Evolutionary conservation across 2,888 invertebrate genomes (phyloP).

Genomic region (Eudasyphora cyanicolor): DNA sequence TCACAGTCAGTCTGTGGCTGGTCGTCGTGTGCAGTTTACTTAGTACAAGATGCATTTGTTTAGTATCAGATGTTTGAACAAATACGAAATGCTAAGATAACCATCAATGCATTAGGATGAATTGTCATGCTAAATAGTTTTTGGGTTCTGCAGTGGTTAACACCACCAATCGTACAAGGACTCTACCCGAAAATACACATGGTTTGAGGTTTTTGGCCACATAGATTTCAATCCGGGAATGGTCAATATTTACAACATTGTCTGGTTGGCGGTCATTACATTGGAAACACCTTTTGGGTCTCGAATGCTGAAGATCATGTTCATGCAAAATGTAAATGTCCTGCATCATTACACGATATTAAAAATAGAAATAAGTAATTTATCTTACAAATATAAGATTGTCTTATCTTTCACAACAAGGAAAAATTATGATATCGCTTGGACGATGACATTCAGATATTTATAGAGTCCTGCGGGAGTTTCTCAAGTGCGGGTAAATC

Average conservation of each 20-base stretch:
- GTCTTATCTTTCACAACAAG: no score
- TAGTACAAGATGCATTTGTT: constrained; percentile 15
- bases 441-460: no score
- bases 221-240: not conserved
- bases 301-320: not conserved
- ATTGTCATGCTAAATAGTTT: constrained; percentile 22
- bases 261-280: not conserved
- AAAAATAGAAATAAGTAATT: no score
- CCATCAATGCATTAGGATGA: not conserved
- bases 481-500: no score
- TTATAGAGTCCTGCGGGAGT: no score
- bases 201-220: not conserved
- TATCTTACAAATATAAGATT: no score
- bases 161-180: not conserved
- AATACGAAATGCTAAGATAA: not conserved
- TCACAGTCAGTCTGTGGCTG: not conserved
- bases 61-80: constrained; percentile 11
- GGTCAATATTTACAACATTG: not conserved
- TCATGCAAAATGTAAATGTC: not conserved
- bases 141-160: not conserved
- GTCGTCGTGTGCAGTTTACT: no score
- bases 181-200: not conserved
- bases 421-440: no score
- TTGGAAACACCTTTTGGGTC: not conserved
- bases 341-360: not conserved